Evolutionary conservation across 2,113 vertebrate genomes (phyloP), one percentile per base, ranked within the genome.

Genomic region (Ameiurus melas): DNA sequence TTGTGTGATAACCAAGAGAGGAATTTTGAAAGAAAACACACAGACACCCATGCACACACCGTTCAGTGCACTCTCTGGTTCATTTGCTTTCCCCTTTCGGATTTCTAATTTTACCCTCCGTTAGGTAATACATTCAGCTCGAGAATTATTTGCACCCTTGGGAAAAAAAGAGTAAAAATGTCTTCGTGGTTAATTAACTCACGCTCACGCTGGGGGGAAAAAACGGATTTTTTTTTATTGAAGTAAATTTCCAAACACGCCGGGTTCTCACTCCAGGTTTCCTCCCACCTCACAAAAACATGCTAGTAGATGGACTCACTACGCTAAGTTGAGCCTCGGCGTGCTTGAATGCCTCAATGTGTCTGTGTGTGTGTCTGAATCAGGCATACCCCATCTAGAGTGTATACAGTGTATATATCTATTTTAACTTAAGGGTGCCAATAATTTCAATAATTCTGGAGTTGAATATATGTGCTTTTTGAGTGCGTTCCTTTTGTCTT

Each of bases 21-120:
- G 90, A 89, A 91, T 91, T 89, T 85, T 70, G 43, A 62, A 68
- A 70, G 19, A 87, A 87, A 78, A 39, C 47, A 75, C 78, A 85
- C 78, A 83, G 4, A 81, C 36, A 58, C 30, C 43, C 30, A 71
- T 33, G 64, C 70, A 58, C 30, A 58, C 30, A 82, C 57, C 1
- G 12, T 33, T 71, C 36, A 62, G 51, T 73, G 55, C 22, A 25
- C 86, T 47, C 80, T 51, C 53, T n/a, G 66, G 66, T 66, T 87
- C 80, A 36, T 87, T 87, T 83, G 36, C 86, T 53, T 70, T 75
- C 64, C 57, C 79, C 80, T 87, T 87, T 87, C 39, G 16, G 22
- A 75, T 84, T 87, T 87, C 36, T 47, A 55, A 73, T 83, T 87
- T 62, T 87, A 36, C n/a, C 79, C 80, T 83, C 25, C 43, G 27